These are phyloP conservation scores for Cheilosia vernalis DNA, from an alignment of 2,888 invertebrate genomes.

Conservation along the genomic window DNA sequence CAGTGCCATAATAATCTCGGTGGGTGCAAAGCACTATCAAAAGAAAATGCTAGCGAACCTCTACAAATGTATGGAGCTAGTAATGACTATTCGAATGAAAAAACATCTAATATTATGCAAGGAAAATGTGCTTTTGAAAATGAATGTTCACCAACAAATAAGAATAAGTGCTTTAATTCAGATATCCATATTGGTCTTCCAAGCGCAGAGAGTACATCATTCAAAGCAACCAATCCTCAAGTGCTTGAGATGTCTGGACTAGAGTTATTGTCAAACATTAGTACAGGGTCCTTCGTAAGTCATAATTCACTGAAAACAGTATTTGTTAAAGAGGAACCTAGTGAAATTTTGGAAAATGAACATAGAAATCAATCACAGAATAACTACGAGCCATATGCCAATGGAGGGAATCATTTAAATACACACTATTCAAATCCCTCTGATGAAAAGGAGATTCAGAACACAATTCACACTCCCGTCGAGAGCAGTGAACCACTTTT, in stretches of 20 bases:
- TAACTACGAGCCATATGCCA: constrained; percentile 18
- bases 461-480: not conserved
- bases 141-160: constrained; percentile 18
- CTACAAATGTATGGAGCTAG: constrained; percentile 2
- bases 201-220: constrained; percentile 2
- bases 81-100: constrained; percentile 17
- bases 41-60: constrained; percentile 35
- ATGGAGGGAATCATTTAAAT: constrained; percentile 7
- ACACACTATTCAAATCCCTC: constrained; percentile 76
- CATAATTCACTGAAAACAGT: constrained; percentile 29
- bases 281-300: constrained; percentile 84
- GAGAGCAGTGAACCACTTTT: constrained; percentile 80
- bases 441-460: constrained; percentile 13
- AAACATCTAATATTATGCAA: not conserved
- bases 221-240: constrained; percentile 53
- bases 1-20: constrained; percentile 13
- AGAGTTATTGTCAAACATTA: constrained; percentile 91
- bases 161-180: constrained; percentile 22
- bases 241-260: constrained; percentile 91
- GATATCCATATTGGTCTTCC: not conserved
- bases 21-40: not conserved
- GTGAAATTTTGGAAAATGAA: constrained; percentile 39
- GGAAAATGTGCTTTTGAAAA: constrained; percentile 14
- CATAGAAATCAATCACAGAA: constrained; percentile 27
- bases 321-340: constrained; percentile 44